phyloP scores from a whole-genome alignment of 2,113 vertebrate genomes.

The Bettongia penicillata region DNA sequence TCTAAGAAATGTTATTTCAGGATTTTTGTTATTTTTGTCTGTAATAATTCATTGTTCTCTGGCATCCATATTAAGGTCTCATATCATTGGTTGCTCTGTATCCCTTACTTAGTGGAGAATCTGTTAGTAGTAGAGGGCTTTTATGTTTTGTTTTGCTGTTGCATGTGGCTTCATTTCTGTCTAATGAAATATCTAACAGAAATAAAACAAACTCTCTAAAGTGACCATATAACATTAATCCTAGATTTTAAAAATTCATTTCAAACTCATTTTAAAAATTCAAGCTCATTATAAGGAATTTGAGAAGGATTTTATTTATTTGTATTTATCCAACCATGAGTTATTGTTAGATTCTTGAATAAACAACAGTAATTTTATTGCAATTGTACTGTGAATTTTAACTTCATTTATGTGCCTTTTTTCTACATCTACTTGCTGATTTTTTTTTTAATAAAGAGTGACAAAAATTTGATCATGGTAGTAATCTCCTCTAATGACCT shows the following conservation, averaged over 20 bases:
- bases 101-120: slow-evolving; percentile 44
- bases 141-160: background rate
- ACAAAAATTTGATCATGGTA: background rate
- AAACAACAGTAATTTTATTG: slow-evolving; percentile 30
- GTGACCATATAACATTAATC: slow-evolving; percentile 51
- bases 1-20: slow-evolving; percentile 44
- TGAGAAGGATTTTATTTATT: background rate
- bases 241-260: background rate
- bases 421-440: background rate
- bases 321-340: slow-evolving; percentile 53
- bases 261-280: no score
- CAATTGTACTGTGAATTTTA: slow-evolving; percentile 4
- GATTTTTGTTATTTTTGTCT: slow-evolving; percentile 5
- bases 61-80: background rate
- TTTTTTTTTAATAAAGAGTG: background rate
- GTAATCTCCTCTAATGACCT: background rate
- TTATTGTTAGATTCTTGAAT: background rate
- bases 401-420: slow-evolving; percentile 6
- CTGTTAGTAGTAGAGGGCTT: slow-evolving; percentile 50
- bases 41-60: background rate
- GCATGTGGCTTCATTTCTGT: slow-evolving; percentile 62
- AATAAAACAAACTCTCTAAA: slow-evolving; percentile 25
- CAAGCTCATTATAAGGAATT: slow-evolving; percentile 29
- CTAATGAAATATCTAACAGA: slow-evolving; percentile 50
- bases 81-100: background rate